These are phyloP conservation scores for Aphodius sticticus DNA, from an alignment of 2,888 invertebrate species.

Conservation along the genomic window DNA sequence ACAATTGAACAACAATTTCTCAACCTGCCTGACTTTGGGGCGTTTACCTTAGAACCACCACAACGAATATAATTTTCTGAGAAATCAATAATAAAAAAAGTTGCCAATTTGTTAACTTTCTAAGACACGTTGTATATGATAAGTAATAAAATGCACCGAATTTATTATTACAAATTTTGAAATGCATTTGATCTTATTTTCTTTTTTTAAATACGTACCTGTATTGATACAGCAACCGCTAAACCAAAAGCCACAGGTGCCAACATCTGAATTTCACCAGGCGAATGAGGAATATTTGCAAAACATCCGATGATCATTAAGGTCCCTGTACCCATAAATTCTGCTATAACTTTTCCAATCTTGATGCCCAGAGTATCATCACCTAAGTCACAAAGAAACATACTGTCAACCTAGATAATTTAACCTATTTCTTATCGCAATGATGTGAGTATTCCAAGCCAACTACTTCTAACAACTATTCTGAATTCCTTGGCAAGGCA, in stretches of 20 bases:
- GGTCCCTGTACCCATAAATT: slow-evolving; percentile 69
- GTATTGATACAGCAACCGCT: slow-evolving; percentile 69
- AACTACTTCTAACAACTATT: background rate
- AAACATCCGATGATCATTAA: slow-evolving; percentile 75
- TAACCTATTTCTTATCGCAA: background rate
- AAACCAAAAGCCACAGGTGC: slow-evolving; percentile 69
- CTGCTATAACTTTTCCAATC: slow-evolving; percentile 55
- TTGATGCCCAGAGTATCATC: background rate
- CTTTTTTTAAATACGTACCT: slow-evolving; percentile 55
- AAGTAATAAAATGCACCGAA: background rate
- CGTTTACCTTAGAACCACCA: no score
- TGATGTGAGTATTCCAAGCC: background rate
- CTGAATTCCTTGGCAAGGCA: background rate
- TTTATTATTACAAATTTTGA: background rate
- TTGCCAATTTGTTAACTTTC: background rate
- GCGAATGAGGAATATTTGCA: slow-evolving; percentile 62
- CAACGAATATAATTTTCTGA: no score
- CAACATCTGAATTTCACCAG: slow-evolving; percentile 56
- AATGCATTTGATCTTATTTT: no score
- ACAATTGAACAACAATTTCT: no score
- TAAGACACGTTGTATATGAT: background rate
- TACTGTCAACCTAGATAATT: background rate
- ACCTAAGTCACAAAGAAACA: slow-evolving; percentile 19
- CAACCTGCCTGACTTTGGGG: no score
- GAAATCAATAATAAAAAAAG: no score